phyloP scores from a whole-genome alignment of 2,113 vertebrate genomes.

The Bubo scandiacus region DNA sequence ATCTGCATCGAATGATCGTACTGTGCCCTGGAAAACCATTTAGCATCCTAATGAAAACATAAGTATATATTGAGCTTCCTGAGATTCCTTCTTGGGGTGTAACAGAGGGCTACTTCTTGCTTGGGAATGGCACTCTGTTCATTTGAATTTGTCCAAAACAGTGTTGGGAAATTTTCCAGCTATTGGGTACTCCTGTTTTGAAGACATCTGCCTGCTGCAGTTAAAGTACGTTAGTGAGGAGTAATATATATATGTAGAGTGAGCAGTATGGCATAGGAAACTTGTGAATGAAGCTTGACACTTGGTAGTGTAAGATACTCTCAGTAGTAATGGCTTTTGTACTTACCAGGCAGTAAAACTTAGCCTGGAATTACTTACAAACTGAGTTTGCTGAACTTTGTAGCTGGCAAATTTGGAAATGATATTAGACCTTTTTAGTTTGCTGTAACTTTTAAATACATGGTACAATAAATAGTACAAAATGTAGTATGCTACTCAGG shows the following conservation, averaged over 20 bases:
- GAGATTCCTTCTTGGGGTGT: not conserved
- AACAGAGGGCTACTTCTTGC: not conserved
- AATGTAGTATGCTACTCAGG: not conserved
- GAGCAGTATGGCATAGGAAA: not conserved
- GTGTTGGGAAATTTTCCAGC: not conserved
- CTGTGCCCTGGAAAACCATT: constrained; percentile 7
- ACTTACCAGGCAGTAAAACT: not conserved
- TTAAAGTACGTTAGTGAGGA: not conserved
- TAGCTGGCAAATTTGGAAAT: not conserved
- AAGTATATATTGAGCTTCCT: not conserved
- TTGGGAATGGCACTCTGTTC: not conserved
- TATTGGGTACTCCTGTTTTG: not conserved
- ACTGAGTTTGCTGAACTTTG: not conserved
- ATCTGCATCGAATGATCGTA: not conserved
- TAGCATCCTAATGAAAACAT: constrained; percentile 30
- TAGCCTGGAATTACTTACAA: not conserved
- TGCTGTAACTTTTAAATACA: not conserved
- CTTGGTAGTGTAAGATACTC: not conserved
- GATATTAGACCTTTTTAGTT: not conserved
- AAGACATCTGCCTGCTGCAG: not conserved
- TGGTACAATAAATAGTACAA: not conserved
- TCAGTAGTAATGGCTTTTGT: not conserved
- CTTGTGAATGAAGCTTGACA: not conserved
- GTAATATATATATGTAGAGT: not conserved
- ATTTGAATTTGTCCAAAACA: not conserved